These are phyloP conservation scores for Drosophila algonquin DNA, from an alignment of 2,888 invertebrate genomes.

Conservation along the genomic window DNA sequence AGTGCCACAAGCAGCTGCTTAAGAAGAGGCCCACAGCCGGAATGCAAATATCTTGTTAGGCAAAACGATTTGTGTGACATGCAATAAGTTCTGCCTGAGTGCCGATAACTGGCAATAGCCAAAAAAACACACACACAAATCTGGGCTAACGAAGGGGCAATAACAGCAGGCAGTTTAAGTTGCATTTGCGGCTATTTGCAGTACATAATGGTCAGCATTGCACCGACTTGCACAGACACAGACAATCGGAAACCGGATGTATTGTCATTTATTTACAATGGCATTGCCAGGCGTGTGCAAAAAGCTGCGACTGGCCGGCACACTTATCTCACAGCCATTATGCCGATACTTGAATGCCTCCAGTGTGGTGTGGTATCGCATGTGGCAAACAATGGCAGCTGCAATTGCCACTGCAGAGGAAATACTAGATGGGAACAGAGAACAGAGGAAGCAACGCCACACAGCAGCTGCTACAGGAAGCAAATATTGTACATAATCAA, in stretches of 20 bases:
- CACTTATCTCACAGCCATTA: slow-evolving; percentile 40
- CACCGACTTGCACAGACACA: slow-evolving; percentile 5
- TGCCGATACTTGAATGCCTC: slow-evolving; percentile 40
- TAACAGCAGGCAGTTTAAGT: slow-evolving; percentile 20
- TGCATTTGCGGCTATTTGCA: slow-evolving; percentile 29
- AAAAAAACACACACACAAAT: slow-evolving; percentile 17
- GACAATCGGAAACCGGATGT: slow-evolving; percentile 47
- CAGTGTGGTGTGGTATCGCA: slow-evolving; percentile 7
- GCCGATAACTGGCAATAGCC: slow-evolving; percentile 17
- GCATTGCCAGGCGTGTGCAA: slow-evolving; percentile 19
- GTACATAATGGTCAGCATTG: slow-evolving; percentile 18
- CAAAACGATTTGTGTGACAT: slow-evolving; percentile 24
- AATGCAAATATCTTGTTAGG: slow-evolving; percentile 25
- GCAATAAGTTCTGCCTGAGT: slow-evolving; percentile 23
- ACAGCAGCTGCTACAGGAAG: slow-evolving; percentile 29
- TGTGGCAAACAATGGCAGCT: slow-evolving; percentile 43
- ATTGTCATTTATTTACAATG: slow-evolving; percentile 54
- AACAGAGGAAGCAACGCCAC: neutral
- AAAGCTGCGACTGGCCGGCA: slow-evolving; percentile 40
- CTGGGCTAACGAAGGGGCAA: slow-evolving; percentile 17
- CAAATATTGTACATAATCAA: slow-evolving; percentile 33
- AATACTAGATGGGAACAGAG: slow-evolving; percentile 10
- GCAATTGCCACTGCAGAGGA: slow-evolving; percentile 23
- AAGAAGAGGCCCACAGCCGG: slow-evolving; percentile 11
- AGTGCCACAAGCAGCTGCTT: slow-evolving; percentile 33